These are phyloP conservation scores for Dexiosoma caninum DNA, from an alignment of 2,888 invertebrate species.

Conservation along the genomic window DNA sequence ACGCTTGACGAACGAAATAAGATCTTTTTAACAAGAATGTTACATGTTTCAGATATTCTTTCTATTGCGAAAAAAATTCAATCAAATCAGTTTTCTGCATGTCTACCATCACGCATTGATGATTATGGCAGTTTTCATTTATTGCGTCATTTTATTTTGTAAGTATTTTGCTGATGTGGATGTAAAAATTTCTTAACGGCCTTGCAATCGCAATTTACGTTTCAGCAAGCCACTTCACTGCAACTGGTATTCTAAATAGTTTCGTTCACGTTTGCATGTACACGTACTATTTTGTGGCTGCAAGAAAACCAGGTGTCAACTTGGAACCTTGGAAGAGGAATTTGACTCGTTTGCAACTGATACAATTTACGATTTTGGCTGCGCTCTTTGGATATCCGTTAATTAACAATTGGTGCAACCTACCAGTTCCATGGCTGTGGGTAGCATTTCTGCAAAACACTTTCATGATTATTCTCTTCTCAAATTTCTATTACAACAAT, in stretches of 20 bases:
- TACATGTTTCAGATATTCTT: conserved; percentile 82
- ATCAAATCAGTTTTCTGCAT: conserved; percentile 87
- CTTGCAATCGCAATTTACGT: neutral
- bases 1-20: too few relatives aligned
- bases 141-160: conserved; percentile 79
- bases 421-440: conserved; percentile 30
- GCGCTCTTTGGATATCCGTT: conserved; percentile 78
- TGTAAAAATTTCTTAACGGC: neutral
- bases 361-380: conserved; percentile 81
- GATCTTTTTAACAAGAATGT: too few relatives aligned
- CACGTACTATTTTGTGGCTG: conserved; percentile 84
- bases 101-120: conserved; percentile 90
- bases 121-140: conserved; percentile 82
- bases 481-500: conserved; percentile 68
- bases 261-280: conserved; percentile 90
- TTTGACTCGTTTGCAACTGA: conserved; percentile 88
- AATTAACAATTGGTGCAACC: conserved; percentile 63
- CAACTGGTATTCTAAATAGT: conserved; percentile 84
- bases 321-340: conserved; percentile 87
- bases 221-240: conserved; percentile 83
- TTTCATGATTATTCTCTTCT: conserved; percentile 68
- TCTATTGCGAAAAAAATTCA: conserved; percentile 85
- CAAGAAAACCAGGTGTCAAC: conserved; percentile 81
- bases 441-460: conserved; percentile 62
- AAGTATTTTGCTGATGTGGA: conserved; percentile 61